Evolutionary conservation across 2,888 invertebrate species (phyloP), one percentile per base, ranked within the genome.

Genomic region (Nezara viridula): DNA sequence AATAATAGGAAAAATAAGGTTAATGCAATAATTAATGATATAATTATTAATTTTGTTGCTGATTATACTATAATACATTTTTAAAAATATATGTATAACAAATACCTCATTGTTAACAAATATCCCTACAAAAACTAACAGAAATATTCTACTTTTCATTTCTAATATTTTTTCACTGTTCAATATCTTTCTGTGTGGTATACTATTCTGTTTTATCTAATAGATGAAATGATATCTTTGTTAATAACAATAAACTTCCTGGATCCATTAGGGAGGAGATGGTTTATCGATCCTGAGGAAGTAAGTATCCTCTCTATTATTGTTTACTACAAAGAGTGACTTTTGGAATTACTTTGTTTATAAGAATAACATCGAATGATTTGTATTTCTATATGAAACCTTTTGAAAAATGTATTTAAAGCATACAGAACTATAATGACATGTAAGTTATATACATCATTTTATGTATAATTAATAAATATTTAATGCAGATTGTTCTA

Each of bases 101-200:
- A 40, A 81, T 44, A 81, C 81, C 81, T 81, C 81, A 81, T 81
- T 81, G 14, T 47, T 81, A 81, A 81, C 44, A n/a, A 81, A 44
- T 81, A 47, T n/a, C n/a, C 81, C 40, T 5, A 81, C 7, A n/a
- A 81, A 81, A n/a, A n/a, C 12, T 81, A 81, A 16, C 2, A 81
- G 44, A 44, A 44, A 81, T 81, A 81, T 44, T 14, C 2, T 14
- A 44, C 44, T 47, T 44, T 81, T 40, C 81, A 81, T 81, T n/a
- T 81, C 81, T 37, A 37, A 32, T 73, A 73, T 37, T 32, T 37
- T 21, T 37, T 73, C 66, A 73, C 37, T 73, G 37, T 37, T 73
- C 19, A 73, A 19, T 37, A 12, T 19, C n/a, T 73, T 73, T 37
- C 66, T 73, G 19, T 32, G 1, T 37, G 32, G 7, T 73, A 27